Percentiles rank a stretch among this genome's conserved stretches.
phyloP scores from a whole-genome alignment of 2,797 vertebrate species.

The Brachyrhaphis roseni region DNA sequence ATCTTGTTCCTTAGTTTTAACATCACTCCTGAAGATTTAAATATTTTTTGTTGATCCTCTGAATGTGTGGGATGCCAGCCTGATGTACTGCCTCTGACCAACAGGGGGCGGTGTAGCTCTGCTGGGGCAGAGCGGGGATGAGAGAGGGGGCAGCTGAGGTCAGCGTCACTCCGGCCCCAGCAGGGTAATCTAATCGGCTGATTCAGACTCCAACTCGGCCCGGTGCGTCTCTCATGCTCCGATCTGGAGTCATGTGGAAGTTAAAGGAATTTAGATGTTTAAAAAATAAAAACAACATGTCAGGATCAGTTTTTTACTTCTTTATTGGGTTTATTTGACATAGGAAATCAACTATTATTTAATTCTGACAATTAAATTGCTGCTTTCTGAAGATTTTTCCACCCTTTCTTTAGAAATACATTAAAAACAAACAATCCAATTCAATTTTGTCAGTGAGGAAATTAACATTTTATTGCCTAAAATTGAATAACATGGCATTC shows the following conservation, averaged over 20 bases:
- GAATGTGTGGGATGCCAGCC: constrained; percentile 14
- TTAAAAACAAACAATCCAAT: too few species aligned
- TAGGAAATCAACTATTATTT: too few species aligned
- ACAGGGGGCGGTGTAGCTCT: constrained; percentile 71
- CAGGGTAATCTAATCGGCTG: constrained; percentile 73
- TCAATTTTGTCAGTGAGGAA: too few species aligned
- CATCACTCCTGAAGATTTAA: not conserved
- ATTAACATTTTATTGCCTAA: too few species aligned
- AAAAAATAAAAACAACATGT: not conserved
- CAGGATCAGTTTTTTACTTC: not conserved
- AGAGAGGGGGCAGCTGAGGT: constrained; percentile 75
- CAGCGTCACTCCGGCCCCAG: constrained; percentile 62
- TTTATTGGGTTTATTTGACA: not conserved
- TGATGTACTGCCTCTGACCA: constrained; percentile 48
- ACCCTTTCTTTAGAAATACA: too few species aligned
- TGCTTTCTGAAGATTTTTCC: too few species aligned
- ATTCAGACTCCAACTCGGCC: constrained; percentile 47
- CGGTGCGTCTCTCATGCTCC: constrained; percentile 31
- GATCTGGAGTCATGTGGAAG: constrained; percentile 28
- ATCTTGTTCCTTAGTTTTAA: not conserved
- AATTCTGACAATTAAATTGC: too few species aligned
- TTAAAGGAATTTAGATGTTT: not conserved
- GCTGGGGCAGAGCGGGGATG: constrained; percentile 18
- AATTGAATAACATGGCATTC: too few species aligned
- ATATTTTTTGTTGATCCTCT: constrained; percentile 10